Evolutionary conservation across 2,113 vertebrate species (phyloP).

Genomic region (Trematomus loennbergii): DNA sequence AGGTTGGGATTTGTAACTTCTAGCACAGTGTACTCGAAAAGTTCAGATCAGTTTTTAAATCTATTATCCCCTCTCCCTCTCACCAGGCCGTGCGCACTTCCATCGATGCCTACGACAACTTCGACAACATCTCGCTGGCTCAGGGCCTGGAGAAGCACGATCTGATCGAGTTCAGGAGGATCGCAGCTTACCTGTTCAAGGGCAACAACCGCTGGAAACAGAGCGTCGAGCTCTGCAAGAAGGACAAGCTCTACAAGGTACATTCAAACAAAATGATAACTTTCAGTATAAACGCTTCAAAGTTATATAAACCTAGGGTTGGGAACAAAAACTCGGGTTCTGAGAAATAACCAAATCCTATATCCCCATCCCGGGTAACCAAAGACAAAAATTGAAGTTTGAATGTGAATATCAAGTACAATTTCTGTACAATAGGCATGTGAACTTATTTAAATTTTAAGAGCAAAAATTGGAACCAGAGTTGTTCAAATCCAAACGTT

Average conservation of each 20-base stretch:
- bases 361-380: too few species aligned
- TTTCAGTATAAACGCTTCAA: not conserved
- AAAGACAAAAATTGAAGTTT: too few species aligned
- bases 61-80: not conserved
- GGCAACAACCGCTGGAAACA: conserved; percentile 99
- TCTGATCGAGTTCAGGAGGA: conserved; percentile 97
- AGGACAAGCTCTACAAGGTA: conserved; percentile 98
- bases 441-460: too few species aligned
- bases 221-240: conserved; percentile 98
- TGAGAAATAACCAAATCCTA: too few species aligned
- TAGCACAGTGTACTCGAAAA: not conserved
- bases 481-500: too few species aligned
- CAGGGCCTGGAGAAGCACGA: conserved; percentile 98
- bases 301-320: not conserved
- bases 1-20: not conserved
- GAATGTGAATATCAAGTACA: too few species aligned
- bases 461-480: too few species aligned
- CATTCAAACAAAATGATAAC: not conserved
- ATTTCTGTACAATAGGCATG: too few species aligned
- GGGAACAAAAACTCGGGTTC: too few species aligned
- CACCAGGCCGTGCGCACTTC: conserved; percentile 92
- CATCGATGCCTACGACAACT: conserved; percentile 99
- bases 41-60: not conserved
- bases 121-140: conserved; percentile 98
- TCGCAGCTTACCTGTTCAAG: conserved; percentile 98